Conservation (phyloP, 1,140 invertebrate genomes). For the Ladona fulva region DNA sequence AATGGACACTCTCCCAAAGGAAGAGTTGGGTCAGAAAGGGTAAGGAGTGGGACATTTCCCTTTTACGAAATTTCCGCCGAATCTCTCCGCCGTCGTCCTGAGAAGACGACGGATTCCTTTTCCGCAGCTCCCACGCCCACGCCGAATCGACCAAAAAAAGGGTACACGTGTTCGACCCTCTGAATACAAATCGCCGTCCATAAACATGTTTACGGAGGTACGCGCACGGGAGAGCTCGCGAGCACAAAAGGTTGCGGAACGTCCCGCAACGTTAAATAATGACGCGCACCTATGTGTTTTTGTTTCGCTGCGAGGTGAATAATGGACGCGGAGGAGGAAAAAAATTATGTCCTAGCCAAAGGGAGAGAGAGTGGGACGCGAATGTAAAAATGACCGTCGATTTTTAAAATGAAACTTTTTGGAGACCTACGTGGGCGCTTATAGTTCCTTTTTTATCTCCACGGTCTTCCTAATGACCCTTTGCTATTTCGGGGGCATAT, state of each 20-base stretch:
- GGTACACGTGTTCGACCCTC: not conserved
- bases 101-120: not conserved
- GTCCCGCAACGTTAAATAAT: conserved; percentile 1
- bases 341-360: not conserved
- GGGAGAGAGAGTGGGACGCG: too few species aligned
- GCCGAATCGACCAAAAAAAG: not conserved
- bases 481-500: too few species aligned
- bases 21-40: not conserved
- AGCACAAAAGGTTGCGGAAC: not conserved
- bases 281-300: not conserved
- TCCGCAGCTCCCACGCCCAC: too few species aligned
- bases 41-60: not conserved
- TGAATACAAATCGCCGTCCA: not conserved
- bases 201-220: not conserved
- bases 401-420: too few species aligned
- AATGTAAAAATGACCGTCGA: too few species aligned
- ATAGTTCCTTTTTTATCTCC: too few species aligned
- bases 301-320: not conserved
- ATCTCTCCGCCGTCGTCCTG: not conserved
- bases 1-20: too few species aligned
- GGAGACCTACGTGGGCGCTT: too few species aligned
- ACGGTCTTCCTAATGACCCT: too few species aligned
- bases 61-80: not conserved
- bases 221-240: not conserved
- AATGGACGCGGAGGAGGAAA: not conserved